phyloP scores from a whole-genome alignment of 2,797 vertebrate species.

The Hydrophis major region DNA sequence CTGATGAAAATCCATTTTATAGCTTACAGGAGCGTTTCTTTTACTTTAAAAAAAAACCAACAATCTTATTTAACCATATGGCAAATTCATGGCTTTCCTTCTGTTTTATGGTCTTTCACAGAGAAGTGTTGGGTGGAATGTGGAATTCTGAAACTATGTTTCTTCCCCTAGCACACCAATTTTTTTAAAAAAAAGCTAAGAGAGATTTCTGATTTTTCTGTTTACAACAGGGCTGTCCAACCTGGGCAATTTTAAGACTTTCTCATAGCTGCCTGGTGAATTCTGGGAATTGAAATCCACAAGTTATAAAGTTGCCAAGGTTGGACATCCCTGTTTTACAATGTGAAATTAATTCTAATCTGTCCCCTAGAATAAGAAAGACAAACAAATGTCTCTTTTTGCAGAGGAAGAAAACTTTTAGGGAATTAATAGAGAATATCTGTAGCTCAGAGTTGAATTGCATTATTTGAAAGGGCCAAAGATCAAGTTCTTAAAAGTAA shows the following conservation, averaged over 20 bases:
- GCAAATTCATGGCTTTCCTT: background rate
- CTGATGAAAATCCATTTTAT: background rate
- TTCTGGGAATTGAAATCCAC: too few relatives aligned
- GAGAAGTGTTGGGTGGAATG: background rate
- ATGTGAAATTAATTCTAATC: background rate
- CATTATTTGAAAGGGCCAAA: too few relatives aligned
- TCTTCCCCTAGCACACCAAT: background rate
- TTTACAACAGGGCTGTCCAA: background rate
- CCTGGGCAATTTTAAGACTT: too few relatives aligned
- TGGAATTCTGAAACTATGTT: background rate
- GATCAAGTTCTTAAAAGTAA: too few relatives aligned
- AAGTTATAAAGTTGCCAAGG: too few relatives aligned
- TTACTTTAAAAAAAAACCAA: background rate
- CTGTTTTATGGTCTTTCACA: background rate
- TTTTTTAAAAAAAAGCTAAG: background rate
- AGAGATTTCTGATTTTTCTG: background rate
- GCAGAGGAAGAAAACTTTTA: background rate
- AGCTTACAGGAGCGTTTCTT: background rate
- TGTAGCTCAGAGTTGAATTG: too few relatives aligned
- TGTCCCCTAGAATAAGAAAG: background rate
- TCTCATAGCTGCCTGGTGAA: too few relatives aligned
- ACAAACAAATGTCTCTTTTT: background rate
- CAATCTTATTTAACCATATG: background rate
- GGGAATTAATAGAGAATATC: background rate
- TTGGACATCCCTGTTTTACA: background rate